Evolutionary conservation across 1,140 invertebrate genomes (phyloP).

Genomic region (Ectropis grisescens): DNA sequence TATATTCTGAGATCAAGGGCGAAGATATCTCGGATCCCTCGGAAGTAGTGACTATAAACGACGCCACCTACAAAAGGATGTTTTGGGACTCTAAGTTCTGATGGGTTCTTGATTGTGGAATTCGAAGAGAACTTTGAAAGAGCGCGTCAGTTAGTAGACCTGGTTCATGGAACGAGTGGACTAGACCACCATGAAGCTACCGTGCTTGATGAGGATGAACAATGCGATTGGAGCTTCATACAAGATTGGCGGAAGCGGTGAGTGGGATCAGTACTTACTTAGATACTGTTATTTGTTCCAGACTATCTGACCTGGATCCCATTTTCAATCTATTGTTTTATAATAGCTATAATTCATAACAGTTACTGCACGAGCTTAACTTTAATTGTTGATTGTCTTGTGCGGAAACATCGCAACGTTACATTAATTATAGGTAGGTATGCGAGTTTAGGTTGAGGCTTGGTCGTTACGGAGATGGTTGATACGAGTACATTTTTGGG

Average conservation of each 20-base stretch:
- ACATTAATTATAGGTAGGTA: too few relatives aligned
- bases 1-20: conserved; percentile 56
- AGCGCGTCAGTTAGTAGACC: conserved; percentile 72
- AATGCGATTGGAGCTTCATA: conserved; percentile 80
- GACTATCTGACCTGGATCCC: conserved; percentile 15
- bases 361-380: conserved; percentile 15
- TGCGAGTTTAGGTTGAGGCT: too few relatives aligned
- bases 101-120: conserved; percentile 75
- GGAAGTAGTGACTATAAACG: conserved; percentile 42
- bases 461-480: too few relatives aligned
- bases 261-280: conserved; percentile 19
- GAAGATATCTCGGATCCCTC: conserved; percentile 23
- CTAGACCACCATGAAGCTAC: conserved; percentile 59
- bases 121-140: conserved; percentile 76
- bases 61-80: conserved; percentile 55
- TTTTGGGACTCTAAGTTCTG: conserved; percentile 45
- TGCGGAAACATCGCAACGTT: conserved; percentile 10
- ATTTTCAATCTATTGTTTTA: conserved; percentile 18
- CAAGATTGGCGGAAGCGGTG: conserved; percentile 79
- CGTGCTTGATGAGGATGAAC: conserved; percentile 63
- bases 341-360: conserved; percentile 14
- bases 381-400: conserved; percentile 19
- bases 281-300: conserved; percentile 6
- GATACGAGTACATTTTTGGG: too few relatives aligned
- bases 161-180: conserved; percentile 63